Percentiles rank a stretch among this genome's conserved stretches.
Evolutionary conservation across 2,888 invertebrate genomes (phyloP).

Genomic region (Machimus atricapillus): DNA sequence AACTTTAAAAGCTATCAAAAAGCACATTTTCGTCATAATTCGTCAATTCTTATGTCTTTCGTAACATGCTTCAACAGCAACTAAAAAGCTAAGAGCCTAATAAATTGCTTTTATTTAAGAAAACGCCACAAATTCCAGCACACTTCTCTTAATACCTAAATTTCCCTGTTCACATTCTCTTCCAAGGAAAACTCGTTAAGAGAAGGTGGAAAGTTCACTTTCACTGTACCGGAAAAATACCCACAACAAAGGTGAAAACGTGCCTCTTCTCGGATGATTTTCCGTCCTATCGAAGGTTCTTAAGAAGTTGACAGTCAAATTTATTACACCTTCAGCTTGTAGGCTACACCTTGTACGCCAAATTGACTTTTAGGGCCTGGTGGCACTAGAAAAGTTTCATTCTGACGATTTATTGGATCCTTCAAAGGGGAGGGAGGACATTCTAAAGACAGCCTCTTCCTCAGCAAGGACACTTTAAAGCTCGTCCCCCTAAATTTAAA

Average conservation of each 20-base stretch:
- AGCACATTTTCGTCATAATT: not conserved
- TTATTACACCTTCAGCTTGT: constrained; percentile 3
- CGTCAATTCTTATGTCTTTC: not conserved
- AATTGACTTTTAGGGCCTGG: constrained; percentile 9
- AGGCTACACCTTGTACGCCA: constrained; percentile 16
- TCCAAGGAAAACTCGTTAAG: not conserved
- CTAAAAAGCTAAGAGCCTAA: not conserved
- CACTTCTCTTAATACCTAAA: not conserved
- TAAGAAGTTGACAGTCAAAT: constrained; percentile 7
- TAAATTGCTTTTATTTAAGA: not conserved
- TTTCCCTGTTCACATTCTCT: not conserved
- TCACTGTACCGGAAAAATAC: not conserved
- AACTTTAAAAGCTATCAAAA: not conserved
- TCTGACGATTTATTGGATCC: not conserved
- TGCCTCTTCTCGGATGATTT: not conserved
- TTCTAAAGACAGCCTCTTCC: not conserved
- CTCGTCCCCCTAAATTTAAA: not conserved
- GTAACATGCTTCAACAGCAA: not conserved
- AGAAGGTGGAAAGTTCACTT: not conserved
- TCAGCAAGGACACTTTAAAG: not conserved
- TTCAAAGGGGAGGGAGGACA: not conserved
- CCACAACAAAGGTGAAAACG: not conserved
- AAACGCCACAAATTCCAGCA: not conserved
- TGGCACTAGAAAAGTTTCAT: constrained; percentile 11
- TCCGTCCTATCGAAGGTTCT: not conserved